Conservation (phyloP, 1,140 invertebrate genomes). For the Andrena cerasifolii region DNA sequence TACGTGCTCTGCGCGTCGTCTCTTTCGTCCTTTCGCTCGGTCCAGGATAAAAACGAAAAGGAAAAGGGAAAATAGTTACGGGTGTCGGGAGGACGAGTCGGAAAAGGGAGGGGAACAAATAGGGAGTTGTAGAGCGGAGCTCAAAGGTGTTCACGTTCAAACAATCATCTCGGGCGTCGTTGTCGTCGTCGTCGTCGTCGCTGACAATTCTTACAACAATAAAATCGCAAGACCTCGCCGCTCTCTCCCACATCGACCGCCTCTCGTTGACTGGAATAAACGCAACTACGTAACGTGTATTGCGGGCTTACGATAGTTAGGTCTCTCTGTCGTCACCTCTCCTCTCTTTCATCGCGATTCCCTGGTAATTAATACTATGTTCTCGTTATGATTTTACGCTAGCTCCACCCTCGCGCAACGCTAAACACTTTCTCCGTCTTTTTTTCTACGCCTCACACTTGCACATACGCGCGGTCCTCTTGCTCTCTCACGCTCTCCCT, state of each 20-base stretch:
- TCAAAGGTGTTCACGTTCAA: slow-evolving; percentile 35
- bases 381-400: slow-evolving; percentile 47
- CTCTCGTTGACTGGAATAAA: slow-evolving; percentile 49
- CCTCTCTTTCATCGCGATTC: slow-evolving; percentile 24
- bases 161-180: slow-evolving; percentile 19
- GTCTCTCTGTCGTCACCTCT: slow-evolving; percentile 45
- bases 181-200: neutral
- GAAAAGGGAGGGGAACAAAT: slow-evolving; percentile 51
- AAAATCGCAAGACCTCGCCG: slow-evolving; percentile 29
- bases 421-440: neutral
- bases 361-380: slow-evolving; percentile 44
- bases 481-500: slow-evolving; percentile 8
- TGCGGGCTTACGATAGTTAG: slow-evolving; percentile 50
- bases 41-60: neutral
- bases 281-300: slow-evolving; percentile 50
- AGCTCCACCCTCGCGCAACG: slow-evolving; percentile 24
- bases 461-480: slow-evolving; percentile 22
- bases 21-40: neutral
- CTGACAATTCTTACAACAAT: slow-evolving; percentile 37
- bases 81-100: slow-evolving; percentile 32
- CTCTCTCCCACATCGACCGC: slow-evolving; percentile 23
- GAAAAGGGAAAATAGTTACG: slow-evolving; percentile 1
- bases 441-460: slow-evolving; percentile 15
- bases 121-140: slow-evolving; percentile 50
- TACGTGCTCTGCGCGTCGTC: slow-evolving; percentile 5